Conservation (phyloP, 2,888 invertebrate genomes). For the Lasioglossum lativentre region DNA sequence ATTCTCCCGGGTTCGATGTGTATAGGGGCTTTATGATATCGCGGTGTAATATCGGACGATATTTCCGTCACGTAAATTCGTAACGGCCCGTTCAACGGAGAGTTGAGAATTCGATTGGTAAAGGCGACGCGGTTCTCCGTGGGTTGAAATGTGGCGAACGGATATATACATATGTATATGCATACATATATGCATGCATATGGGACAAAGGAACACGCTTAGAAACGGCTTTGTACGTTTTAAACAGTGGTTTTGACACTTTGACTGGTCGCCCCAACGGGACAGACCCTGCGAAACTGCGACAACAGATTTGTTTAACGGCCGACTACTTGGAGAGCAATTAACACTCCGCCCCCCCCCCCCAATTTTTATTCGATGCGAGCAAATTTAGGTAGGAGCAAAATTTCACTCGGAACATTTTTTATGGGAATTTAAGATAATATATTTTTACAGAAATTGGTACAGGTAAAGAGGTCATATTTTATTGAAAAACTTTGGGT, state of each 20-base stretch:
- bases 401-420: not conserved
- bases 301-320: not conserved
- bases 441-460: too few relatives aligned
- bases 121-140: constrained; percentile 5
- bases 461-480: too few relatives aligned
- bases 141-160: constrained; percentile 37
- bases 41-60: constrained; percentile 57
- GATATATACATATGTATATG: not conserved
- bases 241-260: constrained; percentile 20
- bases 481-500: too few relatives aligned
- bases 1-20: constrained; percentile 21
- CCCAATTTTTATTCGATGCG: not conserved
- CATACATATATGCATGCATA: not conserved
- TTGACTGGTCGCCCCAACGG: not conserved
- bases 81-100: constrained; percentile 54
- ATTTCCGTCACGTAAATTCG: constrained; percentile 68
- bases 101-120: constrained; percentile 56
- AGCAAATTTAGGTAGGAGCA: not conserved
- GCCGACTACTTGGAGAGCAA: not conserved
- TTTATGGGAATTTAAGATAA: too few relatives aligned
- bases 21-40: constrained; percentile 47
- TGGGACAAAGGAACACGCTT: constrained; percentile 25
- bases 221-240: constrained; percentile 13
- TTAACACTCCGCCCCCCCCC: not conserved
- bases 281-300: not conserved